phyloP scores from a whole-genome alignment of 2,113 vertebrate species.

The Prinia subflava region DNA sequence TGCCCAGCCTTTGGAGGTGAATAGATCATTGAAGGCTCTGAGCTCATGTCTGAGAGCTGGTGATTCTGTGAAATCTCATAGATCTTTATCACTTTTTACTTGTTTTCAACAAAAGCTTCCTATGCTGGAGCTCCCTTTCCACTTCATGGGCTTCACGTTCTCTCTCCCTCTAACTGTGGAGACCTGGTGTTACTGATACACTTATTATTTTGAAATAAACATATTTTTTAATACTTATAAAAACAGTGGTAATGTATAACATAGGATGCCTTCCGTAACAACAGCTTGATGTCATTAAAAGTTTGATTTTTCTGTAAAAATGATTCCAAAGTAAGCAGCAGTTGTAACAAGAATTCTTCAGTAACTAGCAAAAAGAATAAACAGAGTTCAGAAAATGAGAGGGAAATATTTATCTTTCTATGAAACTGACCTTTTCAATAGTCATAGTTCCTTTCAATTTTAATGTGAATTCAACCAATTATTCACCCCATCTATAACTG shows the following conservation, averaged over 20 bases:
- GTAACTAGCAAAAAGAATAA: neutral
- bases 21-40: neutral
- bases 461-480: neutral
- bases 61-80: neutral
- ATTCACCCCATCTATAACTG: neutral
- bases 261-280: neutral
- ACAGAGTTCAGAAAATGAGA: neutral
- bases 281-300: neutral
- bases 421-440: neutral
- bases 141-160: neutral
- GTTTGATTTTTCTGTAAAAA: neutral
- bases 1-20: neutral
- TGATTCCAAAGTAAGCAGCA: neutral
- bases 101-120: neutral
- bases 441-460: neutral
- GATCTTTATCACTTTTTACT: neutral
- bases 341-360: neutral
- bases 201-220: neutral
- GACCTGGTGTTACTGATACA: neutral
- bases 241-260: neutral
- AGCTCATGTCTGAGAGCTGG: neutral
- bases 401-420: neutral
- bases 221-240: neutral
- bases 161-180: neutral
- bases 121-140: neutral